phyloP scores from a whole-genome alignment of 2,113 vertebrate species.

The Meles meles region DNA sequence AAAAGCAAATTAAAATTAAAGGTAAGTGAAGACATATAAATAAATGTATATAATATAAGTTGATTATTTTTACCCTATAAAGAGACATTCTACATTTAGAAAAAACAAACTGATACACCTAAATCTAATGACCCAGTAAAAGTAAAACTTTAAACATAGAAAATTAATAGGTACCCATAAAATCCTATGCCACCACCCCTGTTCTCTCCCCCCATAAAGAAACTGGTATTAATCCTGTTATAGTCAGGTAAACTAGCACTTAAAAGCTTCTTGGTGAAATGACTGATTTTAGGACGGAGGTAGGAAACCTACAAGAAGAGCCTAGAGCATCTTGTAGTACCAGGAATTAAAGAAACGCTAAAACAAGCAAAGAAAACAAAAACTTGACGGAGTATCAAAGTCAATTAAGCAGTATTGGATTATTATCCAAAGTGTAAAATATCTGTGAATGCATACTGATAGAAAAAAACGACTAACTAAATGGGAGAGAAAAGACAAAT shows the following conservation, averaged over 20 bases:
- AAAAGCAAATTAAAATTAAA: background rate
- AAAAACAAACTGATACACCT: background rate
- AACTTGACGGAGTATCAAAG: background rate
- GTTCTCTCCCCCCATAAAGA: rapidly evolving
- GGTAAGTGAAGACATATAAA: background rate
- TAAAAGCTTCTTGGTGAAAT: background rate
- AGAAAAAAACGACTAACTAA: background rate
- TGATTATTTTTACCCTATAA: background rate
- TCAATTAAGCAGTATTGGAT: background rate
- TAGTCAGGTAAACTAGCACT: background rate
- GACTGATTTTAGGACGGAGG: background rate
- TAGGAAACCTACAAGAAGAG: background rate
- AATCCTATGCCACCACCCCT: background rate
- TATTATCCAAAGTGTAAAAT: background rate
- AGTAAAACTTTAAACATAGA: background rate
- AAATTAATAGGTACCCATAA: background rate
- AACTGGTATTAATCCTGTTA: background rate
- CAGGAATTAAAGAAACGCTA: background rate
- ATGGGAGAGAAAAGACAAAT: background rate
- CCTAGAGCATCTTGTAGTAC: background rate
- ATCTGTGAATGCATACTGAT: background rate
- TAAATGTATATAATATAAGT: background rate
- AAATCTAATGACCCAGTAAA: background rate
- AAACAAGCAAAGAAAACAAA: background rate
- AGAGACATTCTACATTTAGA: background rate